These are phyloP conservation scores for Bolborhynchus lineola DNA, from an alignment of 2,113 vertebrate species.

Conservation along the genomic window DNA sequence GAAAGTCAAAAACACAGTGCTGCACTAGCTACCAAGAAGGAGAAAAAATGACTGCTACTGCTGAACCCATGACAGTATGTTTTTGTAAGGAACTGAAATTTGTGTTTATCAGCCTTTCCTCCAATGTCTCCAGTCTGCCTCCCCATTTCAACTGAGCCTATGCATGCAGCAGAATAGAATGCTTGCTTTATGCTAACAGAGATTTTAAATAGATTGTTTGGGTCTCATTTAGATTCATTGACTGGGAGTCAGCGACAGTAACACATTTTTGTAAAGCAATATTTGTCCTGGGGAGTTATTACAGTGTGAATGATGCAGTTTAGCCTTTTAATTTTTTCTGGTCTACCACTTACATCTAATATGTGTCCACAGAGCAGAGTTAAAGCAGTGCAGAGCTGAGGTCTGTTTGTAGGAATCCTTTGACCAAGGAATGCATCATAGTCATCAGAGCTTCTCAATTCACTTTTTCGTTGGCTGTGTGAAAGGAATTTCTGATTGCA, in stretches of 20 bases:
- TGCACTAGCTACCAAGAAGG: too few species aligned
- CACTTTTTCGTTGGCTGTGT: background rate
- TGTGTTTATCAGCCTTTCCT: background rate
- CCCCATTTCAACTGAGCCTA: background rate
- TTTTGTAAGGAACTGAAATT: background rate
- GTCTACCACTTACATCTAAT: background rate
- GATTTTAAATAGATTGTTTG: background rate
- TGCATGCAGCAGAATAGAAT: background rate
- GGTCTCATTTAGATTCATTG: background rate
- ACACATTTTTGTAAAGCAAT: background rate
- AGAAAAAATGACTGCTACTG: too few species aligned
- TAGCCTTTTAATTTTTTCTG: background rate
- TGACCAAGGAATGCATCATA: background rate
- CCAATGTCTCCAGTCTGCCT: background rate
- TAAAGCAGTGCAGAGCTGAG: background rate
- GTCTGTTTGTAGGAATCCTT: background rate
- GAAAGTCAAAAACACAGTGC: too few species aligned
- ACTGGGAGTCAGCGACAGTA: background rate
- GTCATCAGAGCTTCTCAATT: background rate
- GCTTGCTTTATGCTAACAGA: rapidly evolving
- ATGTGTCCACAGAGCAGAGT: background rate
- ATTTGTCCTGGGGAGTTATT: background rate
- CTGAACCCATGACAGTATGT: too few species aligned
- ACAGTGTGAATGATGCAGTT: background rate
- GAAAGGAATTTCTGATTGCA: background rate